Percentiles rank a stretch among this genome's conserved stretches.
Conservation (phyloP, 2,113 vertebrate species). For the Osmerus mordax region DNA sequence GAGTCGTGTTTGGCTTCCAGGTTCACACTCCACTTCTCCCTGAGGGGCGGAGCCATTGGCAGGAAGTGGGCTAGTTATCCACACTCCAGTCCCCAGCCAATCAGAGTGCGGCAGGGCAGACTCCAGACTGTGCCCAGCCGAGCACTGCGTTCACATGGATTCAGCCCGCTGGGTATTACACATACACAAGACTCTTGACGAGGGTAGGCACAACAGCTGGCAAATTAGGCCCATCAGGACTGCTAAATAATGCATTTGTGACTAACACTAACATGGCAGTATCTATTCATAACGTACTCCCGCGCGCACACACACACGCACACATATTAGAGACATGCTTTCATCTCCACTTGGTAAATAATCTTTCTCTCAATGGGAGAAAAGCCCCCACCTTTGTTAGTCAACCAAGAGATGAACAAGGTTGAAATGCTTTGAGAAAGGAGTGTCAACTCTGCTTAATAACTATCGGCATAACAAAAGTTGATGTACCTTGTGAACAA, state of each 20-base stretch:
- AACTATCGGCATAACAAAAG: too few relatives aligned
- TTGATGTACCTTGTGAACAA: too few relatives aligned
- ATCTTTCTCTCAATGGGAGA: slow-evolving; percentile 52
- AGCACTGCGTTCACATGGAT: slow-evolving; percentile 59
- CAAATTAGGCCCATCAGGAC: slow-evolving; percentile 72
- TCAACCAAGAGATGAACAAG: too few relatives aligned
- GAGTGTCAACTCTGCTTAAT: too few relatives aligned
- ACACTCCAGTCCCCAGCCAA: slow-evolving; percentile 42
- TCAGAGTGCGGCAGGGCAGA: slow-evolving; percentile 43
- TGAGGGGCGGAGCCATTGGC: slow-evolving; percentile 39
- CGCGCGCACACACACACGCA: slow-evolving; percentile 55
- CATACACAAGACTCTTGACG: slow-evolving; percentile 51
- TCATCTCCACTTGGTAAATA: slow-evolving; percentile 65
- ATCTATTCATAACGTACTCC: slow-evolving; percentile 67
- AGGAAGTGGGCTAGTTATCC: slow-evolving; percentile 65
- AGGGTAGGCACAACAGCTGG: slow-evolving; percentile 74
- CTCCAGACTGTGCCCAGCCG: slow-evolving; percentile 63
- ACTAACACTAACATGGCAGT: slow-evolving; percentile 69
- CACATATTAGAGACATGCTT: slow-evolving; percentile 41
- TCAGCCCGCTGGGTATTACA: slow-evolving; percentile 63
- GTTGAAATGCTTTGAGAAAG: too few relatives aligned
- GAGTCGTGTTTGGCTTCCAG: background rate
- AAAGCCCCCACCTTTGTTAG: background rate
- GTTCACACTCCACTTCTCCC: slow-evolving; percentile 4
- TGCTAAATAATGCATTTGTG: slow-evolving; percentile 72